Conservation (phyloP, 2,113 vertebrate species). For the Recurvirostra avosetta region DNA sequence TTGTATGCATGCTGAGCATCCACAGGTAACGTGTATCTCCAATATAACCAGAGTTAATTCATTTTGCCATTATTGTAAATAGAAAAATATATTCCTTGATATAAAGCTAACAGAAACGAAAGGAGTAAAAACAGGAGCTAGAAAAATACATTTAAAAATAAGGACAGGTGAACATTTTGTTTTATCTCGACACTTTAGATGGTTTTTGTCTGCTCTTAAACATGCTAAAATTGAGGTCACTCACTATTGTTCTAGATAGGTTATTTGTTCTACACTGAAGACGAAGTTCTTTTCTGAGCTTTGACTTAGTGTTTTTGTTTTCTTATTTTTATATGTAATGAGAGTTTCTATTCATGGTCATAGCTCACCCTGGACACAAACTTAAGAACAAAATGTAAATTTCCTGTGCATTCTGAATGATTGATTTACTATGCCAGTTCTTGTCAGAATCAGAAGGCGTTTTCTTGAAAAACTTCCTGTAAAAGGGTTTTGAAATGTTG, state of each 20-base stretch:
- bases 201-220: constrained; percentile 29
- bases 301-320: constrained; percentile 25
- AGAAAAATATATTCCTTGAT: constrained; percentile 34
- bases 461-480: not conserved
- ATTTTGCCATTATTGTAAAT: constrained; percentile 14
- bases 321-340: constrained; percentile 12
- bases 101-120: constrained; percentile 45
- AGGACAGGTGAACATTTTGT: not conserved
- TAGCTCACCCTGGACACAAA: not conserved
- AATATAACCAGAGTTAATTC: constrained; percentile 47
- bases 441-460: not conserved
- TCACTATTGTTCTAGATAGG: not conserved
- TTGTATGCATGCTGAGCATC: not conserved
- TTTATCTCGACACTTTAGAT: constrained; percentile 48
- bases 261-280: constrained; percentile 37
- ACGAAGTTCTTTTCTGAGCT: not conserved
- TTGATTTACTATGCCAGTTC: not conserved
- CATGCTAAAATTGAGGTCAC: constrained; percentile 31
- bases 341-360: not conserved
- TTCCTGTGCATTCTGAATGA: not conserved
- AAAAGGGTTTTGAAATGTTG: not conserved
- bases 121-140: constrained; percentile 1
- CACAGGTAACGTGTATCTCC: constrained; percentile 20
- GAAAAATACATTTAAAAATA: constrained; percentile 25
- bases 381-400: not conserved